Evolutionary conservation across 2,888 invertebrate genomes (phyloP).

Genomic region (Carcina quercana): DNA sequence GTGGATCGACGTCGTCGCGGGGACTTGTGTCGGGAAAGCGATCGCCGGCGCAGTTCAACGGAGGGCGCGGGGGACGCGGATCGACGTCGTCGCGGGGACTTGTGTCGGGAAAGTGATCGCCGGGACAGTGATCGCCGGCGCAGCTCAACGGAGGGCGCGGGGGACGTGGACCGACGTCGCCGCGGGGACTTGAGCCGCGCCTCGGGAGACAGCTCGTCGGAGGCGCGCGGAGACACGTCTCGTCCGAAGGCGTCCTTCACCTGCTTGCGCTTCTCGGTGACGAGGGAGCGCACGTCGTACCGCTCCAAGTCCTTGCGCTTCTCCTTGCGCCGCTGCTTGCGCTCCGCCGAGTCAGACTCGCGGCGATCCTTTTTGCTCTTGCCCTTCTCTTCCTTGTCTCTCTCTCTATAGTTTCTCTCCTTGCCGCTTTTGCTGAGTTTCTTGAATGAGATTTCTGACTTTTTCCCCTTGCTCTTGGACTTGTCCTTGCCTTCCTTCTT

Average conservation of each 20-base stretch:
- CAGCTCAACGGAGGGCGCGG: constrained; percentile 10
- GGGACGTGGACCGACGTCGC: constrained; percentile 15
- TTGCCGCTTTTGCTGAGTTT: constrained; percentile 85
- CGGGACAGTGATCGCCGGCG: constrained; percentile 7
- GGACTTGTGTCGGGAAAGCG: constrained; percentile 8
- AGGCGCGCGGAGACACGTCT: constrained; percentile 71
- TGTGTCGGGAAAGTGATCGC: constrained; percentile 20
- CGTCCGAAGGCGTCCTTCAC: constrained; percentile 87
- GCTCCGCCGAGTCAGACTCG: constrained; percentile 20
- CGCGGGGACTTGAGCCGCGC: constrained; percentile 23
- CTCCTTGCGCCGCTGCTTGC: constrained; percentile 33
- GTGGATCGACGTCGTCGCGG: constrained; percentile 21
- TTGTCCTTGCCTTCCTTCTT: constrained; percentile 38
- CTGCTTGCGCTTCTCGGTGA: constrained; percentile 79
- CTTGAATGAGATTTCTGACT: constrained; percentile 80
- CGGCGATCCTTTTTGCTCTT: constrained; percentile 38
- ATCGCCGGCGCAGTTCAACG: constrained; percentile 10
- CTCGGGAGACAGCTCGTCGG: constrained; percentile 13
- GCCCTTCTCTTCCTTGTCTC: constrained; percentile 41
- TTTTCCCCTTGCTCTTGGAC: constrained; percentile 59
- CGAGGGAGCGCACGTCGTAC: constrained; percentile 87
- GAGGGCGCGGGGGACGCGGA: constrained; percentile 12
- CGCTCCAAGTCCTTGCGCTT: constrained; percentile 80
- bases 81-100: constrained; percentile 27
- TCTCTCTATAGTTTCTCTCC: constrained; percentile 86